Evolutionary conservation across 2,113 vertebrate species (phyloP).

Genomic region (Bombycilla garrulus): DNA sequence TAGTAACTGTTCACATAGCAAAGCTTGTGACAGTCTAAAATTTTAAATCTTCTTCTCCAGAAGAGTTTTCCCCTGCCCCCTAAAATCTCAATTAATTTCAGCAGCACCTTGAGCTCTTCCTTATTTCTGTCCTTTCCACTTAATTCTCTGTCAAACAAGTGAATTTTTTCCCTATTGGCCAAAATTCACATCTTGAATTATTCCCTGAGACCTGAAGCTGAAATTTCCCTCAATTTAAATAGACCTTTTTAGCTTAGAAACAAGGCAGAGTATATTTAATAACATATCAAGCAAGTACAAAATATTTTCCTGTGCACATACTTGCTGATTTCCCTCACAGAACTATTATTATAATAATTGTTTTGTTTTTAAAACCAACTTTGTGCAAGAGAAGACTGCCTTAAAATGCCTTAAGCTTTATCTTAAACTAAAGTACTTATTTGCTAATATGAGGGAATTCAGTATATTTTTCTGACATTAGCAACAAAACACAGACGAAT

Average conservation of each 20-base stretch:
- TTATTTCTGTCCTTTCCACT: neutral
- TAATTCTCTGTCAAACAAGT: neutral
- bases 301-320: neutral
- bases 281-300: neutral
- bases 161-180: neutral
- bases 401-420: neutral
- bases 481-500: neutral
- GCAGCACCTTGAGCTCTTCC: neutral
- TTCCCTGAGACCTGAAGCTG: neutral
- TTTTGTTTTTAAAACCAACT: neutral
- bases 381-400: neutral
- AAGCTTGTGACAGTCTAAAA: neutral
- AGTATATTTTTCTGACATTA: neutral
- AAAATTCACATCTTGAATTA: neutral
- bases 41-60: neutral
- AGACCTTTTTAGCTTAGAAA: neutral
- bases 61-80: rapidly evolving
- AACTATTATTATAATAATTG: neutral
- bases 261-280: neutral
- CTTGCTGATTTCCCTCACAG: neutral
- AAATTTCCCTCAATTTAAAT: neutral
- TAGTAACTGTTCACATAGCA: neutral
- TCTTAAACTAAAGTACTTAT: neutral
- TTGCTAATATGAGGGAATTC: neutral
- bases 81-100: neutral